A percentile compares a stretch with the other conserved stretches of the same genome.
Conservation (phyloP, 2,888 invertebrate species). For the Synanthedon myopaeformis region DNA sequence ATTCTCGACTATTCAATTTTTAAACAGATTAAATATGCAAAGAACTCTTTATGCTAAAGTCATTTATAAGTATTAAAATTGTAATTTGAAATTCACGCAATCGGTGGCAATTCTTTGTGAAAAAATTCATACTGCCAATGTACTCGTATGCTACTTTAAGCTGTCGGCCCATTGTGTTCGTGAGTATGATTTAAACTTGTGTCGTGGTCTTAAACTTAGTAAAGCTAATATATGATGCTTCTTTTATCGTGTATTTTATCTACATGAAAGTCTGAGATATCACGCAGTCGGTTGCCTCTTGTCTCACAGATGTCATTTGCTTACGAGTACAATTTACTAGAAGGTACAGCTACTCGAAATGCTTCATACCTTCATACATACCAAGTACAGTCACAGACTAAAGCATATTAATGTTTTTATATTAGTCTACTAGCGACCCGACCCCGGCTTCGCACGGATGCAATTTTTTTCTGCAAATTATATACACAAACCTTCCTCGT, state of each 20-base stretch:
- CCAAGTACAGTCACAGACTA: too few relatives aligned
- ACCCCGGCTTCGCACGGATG: too few relatives aligned
- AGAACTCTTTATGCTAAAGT: too few relatives aligned
- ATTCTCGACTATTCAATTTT: too few relatives aligned
- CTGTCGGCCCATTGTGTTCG: conserved; percentile 6
- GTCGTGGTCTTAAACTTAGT: conserved; percentile 8
- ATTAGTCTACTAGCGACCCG: too few relatives aligned
- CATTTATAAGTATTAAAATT: too few relatives aligned
- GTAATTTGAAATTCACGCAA: too few relatives aligned
- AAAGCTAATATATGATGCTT: conserved; percentile 13
- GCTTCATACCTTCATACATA: conserved; percentile 1
- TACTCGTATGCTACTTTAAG: background rate
- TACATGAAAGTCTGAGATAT: conserved; percentile 18
- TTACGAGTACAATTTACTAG: conserved; percentile 38
- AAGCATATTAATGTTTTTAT: too few relatives aligned
- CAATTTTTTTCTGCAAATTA: too few relatives aligned
- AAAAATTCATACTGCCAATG: background rate
- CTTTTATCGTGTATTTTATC: conserved; percentile 22
- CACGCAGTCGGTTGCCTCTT: conserved; percentile 15
- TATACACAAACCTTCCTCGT: too few relatives aligned
- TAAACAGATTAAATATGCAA: too few relatives aligned
- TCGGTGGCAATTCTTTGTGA: background rate
- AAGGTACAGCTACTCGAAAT: conserved; percentile 21
- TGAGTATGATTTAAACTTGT: conserved; percentile 14
- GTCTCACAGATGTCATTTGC: conserved; percentile 28